Evolutionary conservation across 2,113 vertebrate genomes (phyloP), one percentile per base, ranked within the genome.

Genomic region (Thamnaconus septentrionalis): DNA sequence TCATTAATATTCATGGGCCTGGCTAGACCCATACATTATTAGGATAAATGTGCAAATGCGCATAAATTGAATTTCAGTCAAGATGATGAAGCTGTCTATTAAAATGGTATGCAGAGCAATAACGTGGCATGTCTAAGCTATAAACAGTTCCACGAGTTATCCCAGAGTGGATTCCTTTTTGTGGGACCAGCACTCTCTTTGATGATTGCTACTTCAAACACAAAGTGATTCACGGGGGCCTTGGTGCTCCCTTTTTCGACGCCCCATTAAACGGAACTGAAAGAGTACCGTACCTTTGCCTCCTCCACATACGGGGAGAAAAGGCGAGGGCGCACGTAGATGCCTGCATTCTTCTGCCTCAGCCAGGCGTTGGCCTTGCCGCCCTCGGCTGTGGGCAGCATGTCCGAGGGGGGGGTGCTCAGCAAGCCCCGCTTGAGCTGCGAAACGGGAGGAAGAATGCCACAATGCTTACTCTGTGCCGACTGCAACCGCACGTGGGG

Each of bases 401-500:
- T 99, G 85, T 99, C 97, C 81, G 95, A 95, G 61, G 97, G 97
- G 81, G 97, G 97, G 68, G 96, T 98, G 88, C 97, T 98, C 79
- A 99, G 98, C 91, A 99, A 92, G 78, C 97, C 96, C 84, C 97
- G 92, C 90, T 99, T 99, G 88, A 97, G 93, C 97, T 99, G 90
- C 69, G 79, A 85, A 43, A 79, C n/a, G 66, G 40, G 31, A 41
- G 9, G 8, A 59, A 69, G 49, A 83, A 63, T 59, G 41, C 7
- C n/a, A 49, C 72, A 78, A 57, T 73, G 54, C 49, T 71, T 7
- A 12, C 31, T 57, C 56, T 4, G 62, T 71, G 54, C 73, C 62
- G 41, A 69, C 55, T 39, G 6, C 68, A 43, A 72, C 55, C 50
- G 49, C 40, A 31, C 4, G 18, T 1, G 18, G 18, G 18, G 18